Evolutionary conservation across 2,888 invertebrate genomes (phyloP), one percentile per base, ranked within the genome.

Genomic region (Alitta virens): DNA sequence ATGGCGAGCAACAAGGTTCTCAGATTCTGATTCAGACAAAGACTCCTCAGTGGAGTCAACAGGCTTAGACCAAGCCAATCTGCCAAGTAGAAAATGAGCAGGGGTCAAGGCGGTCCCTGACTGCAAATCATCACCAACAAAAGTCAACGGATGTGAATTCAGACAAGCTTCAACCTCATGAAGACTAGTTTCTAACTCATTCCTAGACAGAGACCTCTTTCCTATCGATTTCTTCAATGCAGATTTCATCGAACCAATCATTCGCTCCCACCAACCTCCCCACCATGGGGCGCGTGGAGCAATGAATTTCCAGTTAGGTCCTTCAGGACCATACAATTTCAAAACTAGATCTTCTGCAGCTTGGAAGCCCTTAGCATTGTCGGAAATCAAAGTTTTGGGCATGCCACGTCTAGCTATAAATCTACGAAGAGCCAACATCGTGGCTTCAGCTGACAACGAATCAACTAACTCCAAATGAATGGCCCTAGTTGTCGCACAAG

Each of bases 191-290:
- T 49, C 50, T 14, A 49, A 18, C 50, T 49, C 50, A n/a, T 9
- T n/a, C 18, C 18, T 16, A 21, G 16, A n/a, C 21, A 49, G 18
- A 49, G 7, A 9, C 14, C 21, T 9, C 14, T 12, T n/a, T 9
- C 50, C 18, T 49, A 49, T 9, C 7, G 50, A 14, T 18, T 49
- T 49, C 50, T 49, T 49, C 7, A 49, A 7, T 14, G 50, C 50
- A 12, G 38, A 24, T 24, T 63, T 63, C 23, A 53, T 33, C 1
- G 59, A 60, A 14, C 50, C 21, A 0, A 63, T 27, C 1, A 63
- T 26, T 3, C 42, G 55, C 27, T 60, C 63, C 60, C 63, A 60
- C 63, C 63, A 63, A 1, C 63, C 63, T 56, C 60, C 63, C 60
- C 56, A 60, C 60, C 56, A 60, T 50, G 63, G 60, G 33, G 50